Base-by-base conservation (phyloP, 1,140 invertebrate species). In the Paramacrobiotus metropolitanus region DNA sequence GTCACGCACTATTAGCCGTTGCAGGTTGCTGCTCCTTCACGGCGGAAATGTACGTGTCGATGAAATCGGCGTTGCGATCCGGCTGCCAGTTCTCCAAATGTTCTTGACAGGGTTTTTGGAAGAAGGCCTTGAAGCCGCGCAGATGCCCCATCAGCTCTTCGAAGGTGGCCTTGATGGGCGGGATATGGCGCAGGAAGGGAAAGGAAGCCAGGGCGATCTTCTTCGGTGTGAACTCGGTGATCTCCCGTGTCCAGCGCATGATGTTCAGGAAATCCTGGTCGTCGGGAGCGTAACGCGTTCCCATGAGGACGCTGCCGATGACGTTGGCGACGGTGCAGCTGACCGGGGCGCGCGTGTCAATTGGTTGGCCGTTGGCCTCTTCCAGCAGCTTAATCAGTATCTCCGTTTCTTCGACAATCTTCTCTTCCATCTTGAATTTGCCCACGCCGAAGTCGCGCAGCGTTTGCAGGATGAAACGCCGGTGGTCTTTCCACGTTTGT, bases 401-500 rank as follows among this genome's bases (percentile, higher is more conserved):
- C 21, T 59, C 2, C 1, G 70, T 63, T 21, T 80, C 77, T 2
- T 73, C 68, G 29, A 77, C 70, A 24, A 91, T 83, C 29, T 80
- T 76, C 60, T 75, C 70, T 70, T 86, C 82, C 67, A 90, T 72
- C n/a, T n/a, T n/a, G n/a, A n/a, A n/a, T n/a, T n/a, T n/a, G n/a
- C n/a, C n/a, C n/a, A n/a, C n/a, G n/a, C n/a, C n/a, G n/a, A n/a
- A n/a, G n/a, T n/a, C n/a, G n/a, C n/a, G n/a, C n/a, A n/a, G n/a
- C n/a, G n/a, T n/a, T n/a, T n/a, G n/a, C n/a, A n/a, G n/a, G n/a
- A n/a, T n/a, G n/a, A n/a, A n/a, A n/a, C n/a, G n/a, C n/a, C n/a
- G n/a, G n/a, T n/a, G n/a, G n/a, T n/a, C n/a, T n/a, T n/a, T n/a
- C n/a, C n/a, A n/a, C n/a, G n/a, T n/a, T n/a, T n/a, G n/a, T n/a